These are phyloP conservation scores for Heteromurus nitidus DNA, from an alignment of 2,888 invertebrate genomes.

Conservation along the genomic window DNA sequence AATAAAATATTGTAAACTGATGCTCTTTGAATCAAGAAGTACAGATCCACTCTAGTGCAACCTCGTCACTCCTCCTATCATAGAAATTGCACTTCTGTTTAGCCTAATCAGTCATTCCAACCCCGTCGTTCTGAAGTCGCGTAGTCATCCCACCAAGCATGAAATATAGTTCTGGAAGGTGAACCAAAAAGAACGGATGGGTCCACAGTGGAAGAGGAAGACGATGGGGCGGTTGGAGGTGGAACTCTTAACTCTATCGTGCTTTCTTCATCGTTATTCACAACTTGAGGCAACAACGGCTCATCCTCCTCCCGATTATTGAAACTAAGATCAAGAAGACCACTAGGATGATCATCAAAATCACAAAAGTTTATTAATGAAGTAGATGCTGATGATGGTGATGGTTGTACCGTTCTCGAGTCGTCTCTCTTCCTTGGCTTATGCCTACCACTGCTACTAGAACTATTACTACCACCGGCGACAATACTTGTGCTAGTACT, in stretches of 20 bases:
- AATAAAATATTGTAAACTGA: no score
- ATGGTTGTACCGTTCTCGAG: constrained; percentile 30
- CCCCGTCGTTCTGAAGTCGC: constrained; percentile 12
- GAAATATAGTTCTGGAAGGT: constrained; percentile 25
- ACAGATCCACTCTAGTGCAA: no score
- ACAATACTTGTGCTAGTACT: not conserved
- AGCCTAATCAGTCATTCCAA: constrained; percentile 40
- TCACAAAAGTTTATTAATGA: constrained; percentile 21
- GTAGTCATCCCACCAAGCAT: constrained; percentile 42
- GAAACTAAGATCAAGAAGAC: constrained; percentile 46
- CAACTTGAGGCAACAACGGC: constrained; percentile 17
- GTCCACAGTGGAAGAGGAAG: constrained; percentile 39
- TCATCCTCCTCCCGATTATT: constrained; percentile 26
- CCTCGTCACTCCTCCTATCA: no score
- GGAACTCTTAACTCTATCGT: constrained; percentile 33
- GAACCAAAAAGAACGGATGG: constrained; percentile 44
- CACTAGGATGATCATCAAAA: constrained; percentile 46
- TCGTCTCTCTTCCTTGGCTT: not conserved
- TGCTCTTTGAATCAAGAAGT: no score
- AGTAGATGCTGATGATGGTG: constrained; percentile 33
- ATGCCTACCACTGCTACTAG: not conserved
- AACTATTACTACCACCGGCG: not conserved
- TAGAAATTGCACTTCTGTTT: constrained; percentile 3
- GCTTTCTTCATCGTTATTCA: constrained; percentile 9
- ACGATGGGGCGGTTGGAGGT: not conserved